Base-by-base conservation (phyloP, 2,888 invertebrate species). In the Steinernema scapterisci region DNA sequence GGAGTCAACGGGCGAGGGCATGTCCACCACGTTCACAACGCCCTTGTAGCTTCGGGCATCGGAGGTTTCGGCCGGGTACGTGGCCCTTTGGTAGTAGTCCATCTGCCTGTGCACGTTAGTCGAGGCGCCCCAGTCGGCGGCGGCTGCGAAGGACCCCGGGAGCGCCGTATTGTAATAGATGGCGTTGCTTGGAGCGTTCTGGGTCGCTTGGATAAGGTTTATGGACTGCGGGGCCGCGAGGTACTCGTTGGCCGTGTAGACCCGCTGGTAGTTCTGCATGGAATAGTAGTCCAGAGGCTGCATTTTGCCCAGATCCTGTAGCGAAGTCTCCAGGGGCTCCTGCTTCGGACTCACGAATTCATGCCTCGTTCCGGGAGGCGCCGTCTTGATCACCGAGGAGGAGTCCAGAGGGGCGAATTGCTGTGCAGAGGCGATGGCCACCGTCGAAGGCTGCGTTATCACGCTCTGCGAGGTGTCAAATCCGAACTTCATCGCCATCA, bases 1-100 rank as follows among this genome's bases (percentile, higher is more conserved):
- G 88, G 94, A 94, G 90, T 96, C 96, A 38, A 88, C 87, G 0
- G 87, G 87, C 84, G 95, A 95, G 38, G 95, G 95, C 88, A 96
- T 91, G 90, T 95, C 95, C 88, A 95, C 74, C 63, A 72, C 72
- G 48, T 82, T 79, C 74, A 76, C 71, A 72, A 82, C 76, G 63
- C 78, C 79, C 19, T 51, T 77, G 76, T 74, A 73, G 71, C 45
- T 72, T 31, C 76, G 71, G 46, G 79, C 74, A 74, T 81, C 81
- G 74, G 76, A 73, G 19, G 78, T 77, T 73, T 63, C 31, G 3
- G 19, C 1, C 3, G 19, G 52, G 38, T 63, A 63, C 5, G 63
- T 31, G 31, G 63, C 63, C 31, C 63, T 25, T 2, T 25, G 63
- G 31, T 63, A 63, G 63, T 63, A 63, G 27, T 63, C 63, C 63